Base-by-base conservation (phyloP, 2,113 vertebrate species). In the Centropristis striata region DNA sequence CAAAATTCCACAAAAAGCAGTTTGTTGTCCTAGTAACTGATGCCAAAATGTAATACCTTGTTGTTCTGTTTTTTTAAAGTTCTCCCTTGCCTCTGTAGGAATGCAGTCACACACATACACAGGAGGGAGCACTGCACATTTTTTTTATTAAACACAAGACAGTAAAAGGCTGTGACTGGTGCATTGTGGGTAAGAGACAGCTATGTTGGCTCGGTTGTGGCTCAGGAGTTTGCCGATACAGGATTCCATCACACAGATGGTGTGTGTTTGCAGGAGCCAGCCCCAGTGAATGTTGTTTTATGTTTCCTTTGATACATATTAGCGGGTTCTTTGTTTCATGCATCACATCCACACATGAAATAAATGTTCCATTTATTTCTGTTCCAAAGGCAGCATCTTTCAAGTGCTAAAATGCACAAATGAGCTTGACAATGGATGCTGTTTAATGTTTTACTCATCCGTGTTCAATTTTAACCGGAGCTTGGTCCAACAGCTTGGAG, bases 281-380 rank as follows among this genome's bases (percentile, higher is more conserved):
- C 44, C 64, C 21, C 65, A 46, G 32, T 57, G 66, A 76, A 68
- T 69, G 78, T 63, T 63, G 78, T 72, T 85, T 80, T 41, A 80
- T 81, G 72, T 67, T 68, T 77, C 78, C 83, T 85, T 63, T 81
- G 78, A 72, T 85, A 72, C 66, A 66, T 71, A 75, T 80, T 59
- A 57, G 49, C 9, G 11, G 44, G 8, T 57, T 64, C 55, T 64
- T 74, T 86, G 57, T 74, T 71, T 53, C 27, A 6, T 41, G 69
- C 37, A 46, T 70, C 63, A 77, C 49, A 57, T 68, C 57, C 53
- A 32, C 53, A 65, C 59, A 71, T 75, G 71, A 70, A 80, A 61
- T 67, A 18, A 67, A 32, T 10, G 61, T 54, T 49, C 18, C 42
- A 37, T 80, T 75, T 66, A 47, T 71, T 66, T 67, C 15, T 32